Percentiles rank a stretch among this genome's conserved stretches.
phyloP scores from a whole-genome alignment of 2,113 vertebrate genomes.

The Ptychochromis oligacanthus region DNA sequence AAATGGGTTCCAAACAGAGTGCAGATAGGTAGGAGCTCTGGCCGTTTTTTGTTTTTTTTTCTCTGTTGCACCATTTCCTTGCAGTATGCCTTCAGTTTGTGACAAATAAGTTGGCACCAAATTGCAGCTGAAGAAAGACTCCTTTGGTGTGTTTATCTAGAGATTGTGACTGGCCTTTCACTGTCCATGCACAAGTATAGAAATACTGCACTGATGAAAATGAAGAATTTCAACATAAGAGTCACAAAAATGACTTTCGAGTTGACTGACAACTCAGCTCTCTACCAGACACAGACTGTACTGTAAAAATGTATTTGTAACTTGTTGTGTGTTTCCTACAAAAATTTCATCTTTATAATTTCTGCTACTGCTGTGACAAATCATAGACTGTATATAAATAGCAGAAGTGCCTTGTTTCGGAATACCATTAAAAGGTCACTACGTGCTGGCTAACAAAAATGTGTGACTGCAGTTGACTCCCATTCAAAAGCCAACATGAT shows the following conservation, averaged over 20 bases:
- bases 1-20: not conserved
- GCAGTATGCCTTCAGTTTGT: not conserved
- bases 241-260: not conserved
- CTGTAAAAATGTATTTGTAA: not conserved
- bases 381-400: not conserved
- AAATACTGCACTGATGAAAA: not conserved
- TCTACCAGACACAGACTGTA: not conserved
- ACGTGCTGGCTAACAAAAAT: no score
- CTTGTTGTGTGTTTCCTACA: not conserved
- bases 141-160: no score
- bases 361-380: not conserved
- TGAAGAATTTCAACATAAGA: not conserved
- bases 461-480: no score
- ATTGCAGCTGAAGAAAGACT: not conserved
- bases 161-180: not conserved
- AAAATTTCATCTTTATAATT: not conserved
- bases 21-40: not conserved
- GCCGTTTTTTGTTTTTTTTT: not conserved
- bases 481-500: no score
- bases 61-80: not conserved
- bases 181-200: not conserved
- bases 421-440: no score
- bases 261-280: not conserved
- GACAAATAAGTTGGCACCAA: not conserved
- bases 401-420: not conserved